A percentile compares a stretch with the other conserved stretches of the same genome.
Evolutionary conservation across 2,113 vertebrate genomes (phyloP).

Genomic region (Stigmatopora nigra): DNA sequence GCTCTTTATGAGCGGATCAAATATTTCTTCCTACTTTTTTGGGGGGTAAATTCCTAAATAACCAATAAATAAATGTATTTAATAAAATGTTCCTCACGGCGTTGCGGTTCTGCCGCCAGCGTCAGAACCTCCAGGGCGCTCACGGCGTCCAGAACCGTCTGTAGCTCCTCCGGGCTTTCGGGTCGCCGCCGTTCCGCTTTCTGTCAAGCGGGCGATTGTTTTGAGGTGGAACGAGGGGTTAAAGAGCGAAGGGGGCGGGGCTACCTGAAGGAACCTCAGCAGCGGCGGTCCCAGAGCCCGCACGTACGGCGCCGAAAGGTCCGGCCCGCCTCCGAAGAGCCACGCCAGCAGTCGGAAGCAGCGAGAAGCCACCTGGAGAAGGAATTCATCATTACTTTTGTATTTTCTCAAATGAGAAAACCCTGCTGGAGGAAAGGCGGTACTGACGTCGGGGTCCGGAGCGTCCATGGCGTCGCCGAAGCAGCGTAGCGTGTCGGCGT

Average conservation of each 20-base stretch:
- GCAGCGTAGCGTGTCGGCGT: conserved; percentile 72
- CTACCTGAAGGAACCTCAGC: conserved; percentile 70
- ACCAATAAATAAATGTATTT: too few relatives aligned
- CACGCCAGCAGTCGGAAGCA: conserved; percentile 82
- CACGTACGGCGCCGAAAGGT: conserved; percentile 78
- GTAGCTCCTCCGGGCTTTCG: conserved; percentile 76
- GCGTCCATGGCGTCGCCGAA: conserved; percentile 75
- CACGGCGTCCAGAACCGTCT: conserved; percentile 80
- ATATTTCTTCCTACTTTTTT: too few relatives aligned
- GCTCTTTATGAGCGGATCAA: too few relatives aligned
- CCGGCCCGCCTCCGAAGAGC: conserved; percentile 79
- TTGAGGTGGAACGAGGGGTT: too few relatives aligned
- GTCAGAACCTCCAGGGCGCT: conserved; percentile 74
- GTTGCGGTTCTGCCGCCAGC: conserved; percentile 72
- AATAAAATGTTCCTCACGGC: conserved; percentile 54
- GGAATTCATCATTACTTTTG: too few relatives aligned
- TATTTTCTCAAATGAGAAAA: neutral
- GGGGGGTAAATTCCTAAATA: too few relatives aligned
- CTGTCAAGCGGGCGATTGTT: conserved; percentile 37
- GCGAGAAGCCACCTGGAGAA: conserved; percentile 72
- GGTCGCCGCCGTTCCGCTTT: conserved; percentile 76
- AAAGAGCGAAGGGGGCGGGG: neutral
- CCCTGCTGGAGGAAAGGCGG: neutral
- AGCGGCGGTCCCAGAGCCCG: conserved; percentile 74
- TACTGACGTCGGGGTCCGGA: conserved; percentile 80